Conservation (phyloP, 2,797 vertebrate species). For the Peromyscus eremicus region DNA sequence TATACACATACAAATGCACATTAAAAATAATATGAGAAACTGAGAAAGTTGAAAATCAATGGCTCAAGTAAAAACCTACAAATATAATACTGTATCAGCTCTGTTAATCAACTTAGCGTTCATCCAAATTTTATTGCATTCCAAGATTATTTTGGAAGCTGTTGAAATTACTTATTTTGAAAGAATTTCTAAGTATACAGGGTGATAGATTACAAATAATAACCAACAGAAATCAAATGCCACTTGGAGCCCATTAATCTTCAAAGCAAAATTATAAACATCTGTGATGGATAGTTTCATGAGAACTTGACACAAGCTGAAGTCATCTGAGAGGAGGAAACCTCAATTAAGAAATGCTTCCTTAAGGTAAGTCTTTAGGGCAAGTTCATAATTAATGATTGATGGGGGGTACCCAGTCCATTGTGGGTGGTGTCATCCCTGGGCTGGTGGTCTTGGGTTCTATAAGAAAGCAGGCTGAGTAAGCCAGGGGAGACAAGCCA, state of each 20-base stretch:
- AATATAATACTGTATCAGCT: not conserved
- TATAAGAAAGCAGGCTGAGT: not conserved
- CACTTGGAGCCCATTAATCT: conserved; percentile 44
- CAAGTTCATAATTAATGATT: not conserved
- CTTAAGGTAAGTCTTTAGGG: not conserved
- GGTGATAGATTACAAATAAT: not conserved
- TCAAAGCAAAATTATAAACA: conserved; percentile 65
- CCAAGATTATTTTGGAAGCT: conserved; percentile 38
- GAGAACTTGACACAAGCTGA: not conserved
- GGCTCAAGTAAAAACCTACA: conserved; percentile 36
- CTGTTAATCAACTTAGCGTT: conserved; percentile 46
- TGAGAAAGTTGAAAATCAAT: not conserved
- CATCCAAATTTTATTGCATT: conserved; percentile 7
- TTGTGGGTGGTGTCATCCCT: not conserved
- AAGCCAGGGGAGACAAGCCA: not conserved
- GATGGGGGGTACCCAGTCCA: not conserved
- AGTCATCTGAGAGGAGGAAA: not conserved
- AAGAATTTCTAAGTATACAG: conserved; percentile 39
- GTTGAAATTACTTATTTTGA: conserved; percentile 53
- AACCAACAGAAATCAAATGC: conserved; percentile 32
- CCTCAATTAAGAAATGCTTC: not conserved
- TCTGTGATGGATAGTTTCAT: not conserved
- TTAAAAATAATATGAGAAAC: not conserved
- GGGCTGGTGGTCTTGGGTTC: not conserved
- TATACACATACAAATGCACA: not conserved